Evolutionary conservation across 2,888 invertebrate species (phyloP).

Genomic region (Esperia sulphurella): DNA sequence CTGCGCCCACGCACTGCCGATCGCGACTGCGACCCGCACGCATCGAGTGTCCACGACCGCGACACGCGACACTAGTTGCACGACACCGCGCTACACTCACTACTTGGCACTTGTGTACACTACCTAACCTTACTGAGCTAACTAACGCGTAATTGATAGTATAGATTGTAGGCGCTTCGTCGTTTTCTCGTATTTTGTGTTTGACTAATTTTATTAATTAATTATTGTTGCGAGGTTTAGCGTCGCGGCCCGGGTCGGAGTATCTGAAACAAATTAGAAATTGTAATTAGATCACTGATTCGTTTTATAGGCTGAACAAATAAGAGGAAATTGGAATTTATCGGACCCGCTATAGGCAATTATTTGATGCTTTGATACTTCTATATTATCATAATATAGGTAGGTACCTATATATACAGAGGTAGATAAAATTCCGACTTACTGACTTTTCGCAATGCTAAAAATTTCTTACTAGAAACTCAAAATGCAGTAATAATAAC

Average conservation of each 20-base stretch:
- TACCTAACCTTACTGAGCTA: slow-evolving; percentile 39
- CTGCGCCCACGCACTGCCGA: slow-evolving; percentile 25
- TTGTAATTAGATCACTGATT: slow-evolving; percentile 33
- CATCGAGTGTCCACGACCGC: not conserved
- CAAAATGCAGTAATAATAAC: no score
- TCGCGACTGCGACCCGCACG: slow-evolving; percentile 11
- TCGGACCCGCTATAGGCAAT: slow-evolving; percentile 38
- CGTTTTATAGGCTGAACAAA: slow-evolving; percentile 26
- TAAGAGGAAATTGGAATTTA: slow-evolving; percentile 40
- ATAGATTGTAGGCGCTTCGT: slow-evolving; percentile 68
- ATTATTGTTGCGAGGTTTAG: slow-evolving; percentile 35
- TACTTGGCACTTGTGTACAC: slow-evolving; percentile 52
- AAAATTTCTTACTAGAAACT: no score
- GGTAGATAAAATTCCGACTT: no score
- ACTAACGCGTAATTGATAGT: slow-evolving; percentile 42
- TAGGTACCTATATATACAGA: no score
- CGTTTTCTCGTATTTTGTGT: slow-evolving; percentile 47
- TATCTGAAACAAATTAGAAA: slow-evolving; percentile 67
- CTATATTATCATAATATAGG: no score
- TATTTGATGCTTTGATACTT: no score
- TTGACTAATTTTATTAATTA: slow-evolving; percentile 26
- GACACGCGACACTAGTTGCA: slow-evolving; percentile 11
- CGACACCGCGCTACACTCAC: slow-evolving; percentile 12
- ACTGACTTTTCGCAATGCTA: no score
- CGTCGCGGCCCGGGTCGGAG: slow-evolving; percentile 41